phyloP scores from a whole-genome alignment of 2,113 vertebrate species.

The Crypturellus undulatus region DNA sequence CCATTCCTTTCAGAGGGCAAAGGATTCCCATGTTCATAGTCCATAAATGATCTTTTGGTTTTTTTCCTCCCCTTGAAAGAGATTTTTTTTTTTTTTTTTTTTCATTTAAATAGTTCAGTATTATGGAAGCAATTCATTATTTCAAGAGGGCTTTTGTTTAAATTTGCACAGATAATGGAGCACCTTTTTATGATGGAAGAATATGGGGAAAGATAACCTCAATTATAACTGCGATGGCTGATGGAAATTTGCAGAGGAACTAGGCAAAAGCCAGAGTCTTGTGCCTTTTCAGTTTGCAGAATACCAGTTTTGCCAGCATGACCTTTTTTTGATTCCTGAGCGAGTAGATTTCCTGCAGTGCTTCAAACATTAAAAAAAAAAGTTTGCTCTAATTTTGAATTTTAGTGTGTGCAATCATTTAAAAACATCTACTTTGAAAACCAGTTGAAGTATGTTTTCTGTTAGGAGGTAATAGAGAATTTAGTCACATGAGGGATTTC shows the following conservation, averaged over 20 bases:
- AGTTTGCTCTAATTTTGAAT: conserved; percentile 59
- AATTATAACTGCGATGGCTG: conserved; percentile 41
- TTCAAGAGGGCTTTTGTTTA: conserved; percentile 77
- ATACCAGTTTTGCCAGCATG: conserved; percentile 58
- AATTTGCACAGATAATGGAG: conserved; percentile 80
- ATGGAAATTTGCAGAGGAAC: conserved; percentile 59
- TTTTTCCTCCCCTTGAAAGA: conserved; percentile 30
- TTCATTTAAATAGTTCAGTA: conserved; percentile 80
- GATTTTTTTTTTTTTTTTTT: not conserved
- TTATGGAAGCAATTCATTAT: conserved; percentile 80
- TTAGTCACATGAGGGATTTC: conserved; percentile 72
- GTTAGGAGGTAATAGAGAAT: conserved; percentile 63
- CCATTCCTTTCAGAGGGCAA: conserved; percentile 80
- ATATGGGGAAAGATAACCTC: conserved; percentile 28
- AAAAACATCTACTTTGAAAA: conserved; percentile 59
- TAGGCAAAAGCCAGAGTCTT: conserved; percentile 62
- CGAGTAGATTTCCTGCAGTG: conserved; percentile 66
- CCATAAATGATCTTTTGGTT: conserved; percentile 31
- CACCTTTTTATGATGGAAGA: conserved; percentile 74
- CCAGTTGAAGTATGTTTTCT: conserved; percentile 60
- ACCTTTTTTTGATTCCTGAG: conserved; percentile 25
- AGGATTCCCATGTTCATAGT: conserved; percentile 65
- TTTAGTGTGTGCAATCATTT: conserved; percentile 77
- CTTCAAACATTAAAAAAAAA: conserved; percentile 49
- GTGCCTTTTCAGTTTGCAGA: conserved; percentile 77